Base-by-base conservation (phyloP, 2,113 vertebrate species). In the Semnornis frantzii region DNA sequence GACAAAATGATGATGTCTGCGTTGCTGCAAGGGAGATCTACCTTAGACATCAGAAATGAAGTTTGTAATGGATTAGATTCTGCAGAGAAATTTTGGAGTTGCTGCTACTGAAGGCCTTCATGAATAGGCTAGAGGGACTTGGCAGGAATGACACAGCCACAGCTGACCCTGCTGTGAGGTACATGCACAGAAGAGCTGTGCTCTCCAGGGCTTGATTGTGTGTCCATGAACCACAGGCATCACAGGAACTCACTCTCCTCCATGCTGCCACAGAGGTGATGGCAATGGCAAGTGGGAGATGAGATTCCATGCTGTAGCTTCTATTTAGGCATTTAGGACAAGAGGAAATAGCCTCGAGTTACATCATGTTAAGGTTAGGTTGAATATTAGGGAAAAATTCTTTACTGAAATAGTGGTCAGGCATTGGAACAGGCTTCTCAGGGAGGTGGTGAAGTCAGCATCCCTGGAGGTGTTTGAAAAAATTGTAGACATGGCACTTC, bases 221-320 rank as follows among this genome's bases (percentile, higher is more conserved):
- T 30, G 48, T 48, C 70, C 2, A 0, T 37, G 5, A 2, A n/a
- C 28, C 33, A 16, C 0, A 0, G 27, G 3, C 4, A 1, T 37
- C n/a, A 12, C 20, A 27, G 37, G 39, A n/a, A 20, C 10, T 79
- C 5, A 1, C 8, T 76, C 18, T 8, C 14, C 28, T 82, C 28
- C 31, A 27, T 19, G 1, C 8, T 24, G 28, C 28, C 1, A 0
- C 30, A 71, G 30, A n/a, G 5, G 10, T 0, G 2, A 25, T 34
- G 20, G 37, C 33, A 12, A 16, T 4, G n/a, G 27, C 8, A 65
- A 12, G 13, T 37, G 15, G 15, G 27, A 75, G 12, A 5, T 34
- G 20, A 2, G 2, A 12, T 17, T 17, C 11, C 3, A 0, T 50
- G 28, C 19, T 23, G 34, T 31, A 73, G 8, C 55, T 48, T 48